Base-by-base conservation (phyloP, 2,888 invertebrate genomes). In the Odontomyia ornata region DNA sequence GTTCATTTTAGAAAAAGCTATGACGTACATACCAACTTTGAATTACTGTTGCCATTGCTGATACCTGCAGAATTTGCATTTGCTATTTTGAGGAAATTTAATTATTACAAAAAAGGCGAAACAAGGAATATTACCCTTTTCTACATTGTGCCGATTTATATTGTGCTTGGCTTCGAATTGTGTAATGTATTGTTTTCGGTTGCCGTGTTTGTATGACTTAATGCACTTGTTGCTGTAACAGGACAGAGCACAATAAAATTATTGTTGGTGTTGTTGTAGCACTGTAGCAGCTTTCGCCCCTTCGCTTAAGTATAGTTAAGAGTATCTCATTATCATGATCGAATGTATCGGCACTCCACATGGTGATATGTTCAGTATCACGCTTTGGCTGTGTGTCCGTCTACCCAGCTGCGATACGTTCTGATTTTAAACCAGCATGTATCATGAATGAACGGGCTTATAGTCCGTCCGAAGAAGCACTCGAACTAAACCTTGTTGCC, bases 21-120 rank as follows among this genome's bases (percentile, higher is more conserved):
- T 3, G 60, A 25, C 28, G 67, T 80, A n/a, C 23, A 77, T 75
- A 72, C 77, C 47, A 62, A 77, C 18, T 81, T 81, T 75, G 83
- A 86, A 79, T 80, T 86, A 69, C 77, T 81, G 0, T 78, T 86
- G 60, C 84, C 85, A 5, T 36, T 84, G 36, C 79, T 84, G 0
- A 71, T 85, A 9, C n/a, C 83, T 0, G 9, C 83, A 0, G 84
- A 84, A 2, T 75, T 85, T 18, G 60, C 77, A 0, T 77, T 79
- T 23, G 79, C 93, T 0, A 86, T 89, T 0, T 84, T 94, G 46
- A 89, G 90, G 82, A 89, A 93, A 0, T 92, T 91, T 89, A 91
- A 90, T 79, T 91, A 91, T 86, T 90, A n/a, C n/a, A 89, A n/a
- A 88, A 90, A 79, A 86, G 92, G 65, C 89, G 90, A 76, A 91